Evolutionary conservation across 2,797 vertebrate species (phyloP), one percentile per base, ranked within the genome.

Genomic region (Pseudopleuronectes americanus): DNA sequence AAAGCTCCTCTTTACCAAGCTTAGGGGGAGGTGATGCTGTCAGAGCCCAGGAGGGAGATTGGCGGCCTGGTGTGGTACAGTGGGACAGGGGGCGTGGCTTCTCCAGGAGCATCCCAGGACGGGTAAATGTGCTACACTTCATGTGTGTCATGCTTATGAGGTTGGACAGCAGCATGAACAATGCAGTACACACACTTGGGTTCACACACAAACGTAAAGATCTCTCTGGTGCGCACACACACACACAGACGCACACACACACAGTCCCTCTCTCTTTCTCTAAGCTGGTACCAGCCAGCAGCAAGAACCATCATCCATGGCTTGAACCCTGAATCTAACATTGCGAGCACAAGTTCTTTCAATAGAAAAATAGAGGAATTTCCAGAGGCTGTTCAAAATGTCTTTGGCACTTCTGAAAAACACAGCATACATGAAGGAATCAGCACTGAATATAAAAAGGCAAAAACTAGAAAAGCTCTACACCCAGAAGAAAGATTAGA

Each of bases 351-450:
- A 54, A 49, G 17, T 68, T 68, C 16, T 76, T 79, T 86, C 49
- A 59, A 83, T 91, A 91, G 83, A 93, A 92, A 92, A 91, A 92
- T 92, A 93, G 80, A 87, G 58, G 64, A 80, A 67, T 83, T 81
- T 88, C 74, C 69, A 72, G 78, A 90, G 80, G 80, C 82, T 86
- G 83, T 89, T 80, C 62, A 78, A 86, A 86, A 88, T 22, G 81
- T 92, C 87, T 93, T 94, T 93, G 91, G 93, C 92, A 93, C 93
- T 92, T 92, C 68, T 71, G 76, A 89, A 88, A 77, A 77, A 57
- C 54, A 82, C 80, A 86, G 80, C 85, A 79, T 31, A 81, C 38
- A 68, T 41, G 78, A 72, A 77, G 53, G 71, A 82, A 62, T 48
- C 0, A 19, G 77, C 59, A 53, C 21, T 1, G 65, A 79, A 63